Base-by-base conservation (phyloP, 2,113 vertebrate genomes). In the Tachycineta bicolor region DNA sequence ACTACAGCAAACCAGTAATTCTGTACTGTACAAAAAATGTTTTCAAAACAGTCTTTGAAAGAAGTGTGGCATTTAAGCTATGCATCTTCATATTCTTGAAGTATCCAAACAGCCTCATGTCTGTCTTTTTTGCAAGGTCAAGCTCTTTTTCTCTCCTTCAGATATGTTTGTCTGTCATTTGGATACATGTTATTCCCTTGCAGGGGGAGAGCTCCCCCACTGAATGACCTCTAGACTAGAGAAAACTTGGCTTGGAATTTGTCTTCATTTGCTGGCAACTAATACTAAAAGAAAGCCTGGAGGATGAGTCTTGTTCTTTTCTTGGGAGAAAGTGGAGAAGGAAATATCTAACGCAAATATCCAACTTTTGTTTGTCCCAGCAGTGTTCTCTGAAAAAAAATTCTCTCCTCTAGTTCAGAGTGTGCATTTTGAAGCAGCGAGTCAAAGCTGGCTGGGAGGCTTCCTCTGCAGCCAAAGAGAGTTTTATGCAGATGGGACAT, bases 91-190 rank as follows among this genome's bases (percentile, higher is more conserved):
- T 67, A 67, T 63, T 74, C 59, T 33, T 56, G 34, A 87, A 77
- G 56, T 43, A 90, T 29, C 52, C 71, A 55, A 50, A 76, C 43
- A 77, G 18, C 50, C 19, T 81, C 59, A 63, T 10, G 12, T 80
- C 70, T 59, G 29, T 56, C 49, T 91, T 49, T 91, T 77, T 70
- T 44, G 25, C 71, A 74, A 93, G 82, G 59, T 33, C 75, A 77
- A 60, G 8, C 47, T 78, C 33, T 93, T 80, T 94, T 74, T 78
- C 82, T 86, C 68, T 69, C 52, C 71, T 80, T 90, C 79, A 88
- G 29, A 15, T 80, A 37, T 29, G 70, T 88, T 93, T 94, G 37
- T 50, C 46, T 90, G 82, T 93, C 87, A 77, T 79, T 94, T 73
- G 60, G 79, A 94, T 93, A 88, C 85, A 70, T 68, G 55, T 47